These are phyloP conservation scores for Procambarus clarkii DNA, from an alignment of 1,140 invertebrate genomes.

Conservation along the genomic window DNA sequence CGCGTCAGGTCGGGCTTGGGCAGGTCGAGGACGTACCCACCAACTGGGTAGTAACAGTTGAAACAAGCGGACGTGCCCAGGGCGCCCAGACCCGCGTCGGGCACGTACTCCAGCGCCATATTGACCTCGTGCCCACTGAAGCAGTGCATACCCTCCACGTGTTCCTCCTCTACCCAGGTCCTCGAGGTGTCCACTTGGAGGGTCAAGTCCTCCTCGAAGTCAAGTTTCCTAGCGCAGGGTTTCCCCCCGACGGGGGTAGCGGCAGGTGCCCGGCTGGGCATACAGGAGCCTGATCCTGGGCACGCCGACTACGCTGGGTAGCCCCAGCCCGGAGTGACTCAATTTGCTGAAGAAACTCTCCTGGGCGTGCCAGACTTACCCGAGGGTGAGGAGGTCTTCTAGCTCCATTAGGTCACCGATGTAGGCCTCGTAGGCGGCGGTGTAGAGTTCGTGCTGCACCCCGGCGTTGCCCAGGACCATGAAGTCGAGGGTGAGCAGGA, in stretches of 20 bases:
- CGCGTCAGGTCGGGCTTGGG: background rate
- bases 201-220: background rate
- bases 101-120: background rate
- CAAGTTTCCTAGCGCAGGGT: background rate
- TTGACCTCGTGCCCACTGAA: background rate
- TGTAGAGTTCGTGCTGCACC: background rate
- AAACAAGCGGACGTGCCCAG: conserved; percentile 10
- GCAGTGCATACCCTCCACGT: conserved; percentile 2
- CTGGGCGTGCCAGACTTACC: background rate
- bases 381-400: no score
- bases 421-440: background rate
- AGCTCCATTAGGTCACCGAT: background rate
- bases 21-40: conserved; percentile 21
- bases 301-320: background rate
- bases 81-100: background rate
- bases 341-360: background rate
- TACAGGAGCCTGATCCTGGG: conserved; percentile 10
- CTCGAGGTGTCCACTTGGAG: background rate
- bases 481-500: background rate
- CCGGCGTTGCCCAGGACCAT: background rate
- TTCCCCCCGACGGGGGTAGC: background rate
- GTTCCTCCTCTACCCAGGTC: background rate
- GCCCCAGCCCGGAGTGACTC: background rate
- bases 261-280: background rate
- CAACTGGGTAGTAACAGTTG: conserved; percentile 22